Evolutionary conservation across 2,797 vertebrate species (phyloP), one percentile per base, ranked within the genome.

Genomic region (Leontopithecus rosalia): DNA sequence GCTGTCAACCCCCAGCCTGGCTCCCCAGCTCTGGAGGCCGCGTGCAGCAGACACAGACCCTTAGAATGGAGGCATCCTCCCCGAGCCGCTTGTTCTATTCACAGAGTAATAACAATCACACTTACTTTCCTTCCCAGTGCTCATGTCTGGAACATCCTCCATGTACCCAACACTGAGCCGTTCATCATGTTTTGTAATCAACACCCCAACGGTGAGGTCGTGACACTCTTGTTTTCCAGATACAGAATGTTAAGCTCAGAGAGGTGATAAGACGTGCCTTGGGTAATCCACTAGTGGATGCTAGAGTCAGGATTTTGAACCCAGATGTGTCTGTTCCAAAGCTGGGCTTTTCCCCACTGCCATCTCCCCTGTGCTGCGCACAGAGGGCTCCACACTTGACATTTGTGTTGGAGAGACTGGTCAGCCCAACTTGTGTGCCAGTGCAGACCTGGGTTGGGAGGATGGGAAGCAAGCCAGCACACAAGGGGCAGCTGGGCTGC

Each of bases 401-500:
- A 1, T 4, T 14, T 13, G 24, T 76, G n/a, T 89, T 39, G 64
- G 19, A 46, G 77, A 48, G n/a, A 4, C 7, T 39, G 52, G 46
- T 46, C 70, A 9, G 36, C 57, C 11, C 41, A n/a, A 67, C 20
- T 28, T 24, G 36, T 46, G n/a, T 14, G 19, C 76, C 55, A 11
- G 28, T 57, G 11, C 26, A 30, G 92, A 46, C 10, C 24, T 64
- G 61, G 72, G 15, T 76, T 2, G 0, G 43, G 82, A 64, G 64
- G 20, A 58, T 0, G 0, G 55, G 76, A 28, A 67, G 67, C 41
- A 48, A 4, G 82, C 36, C 52, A 61, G 79, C 24, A 36, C 0
- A 0, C 0, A 12, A 61, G 12, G 7, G 81, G 75, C 24, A 11
- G 1, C 52, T 1, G 9, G 58, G 55, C 61, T 39, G 48, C 6